phyloP scores from a whole-genome alignment of 2,888 invertebrate genomes.

The Thera obeliscata region DNA sequence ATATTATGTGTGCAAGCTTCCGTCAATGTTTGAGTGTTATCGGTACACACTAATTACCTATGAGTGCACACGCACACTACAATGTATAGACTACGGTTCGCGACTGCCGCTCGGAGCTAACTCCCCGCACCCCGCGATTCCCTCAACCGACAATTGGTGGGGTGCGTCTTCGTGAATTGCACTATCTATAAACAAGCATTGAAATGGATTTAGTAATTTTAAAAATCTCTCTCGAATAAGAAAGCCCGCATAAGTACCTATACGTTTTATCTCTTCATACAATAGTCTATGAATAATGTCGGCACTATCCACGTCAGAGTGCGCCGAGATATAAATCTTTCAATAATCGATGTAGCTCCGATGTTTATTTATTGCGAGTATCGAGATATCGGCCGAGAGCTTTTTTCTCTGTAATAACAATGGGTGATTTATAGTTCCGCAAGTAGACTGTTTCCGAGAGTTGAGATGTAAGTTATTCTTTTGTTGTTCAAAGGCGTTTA shows the following conservation, averaged over 20 bases:
- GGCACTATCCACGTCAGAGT: conserved; percentile 63
- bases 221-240: no score
- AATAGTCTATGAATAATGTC: conserved; percentile 71
- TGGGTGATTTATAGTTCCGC: conserved; percentile 71
- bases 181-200: no score
- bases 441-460: conserved; percentile 41
- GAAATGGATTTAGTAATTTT: no score
- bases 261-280: conserved; percentile 59
- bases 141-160: no score
- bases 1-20: no score
- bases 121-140: no score
- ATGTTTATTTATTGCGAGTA: conserved; percentile 78
- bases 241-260: conserved; percentile 41
- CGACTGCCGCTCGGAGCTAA: no score
- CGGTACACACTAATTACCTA: no score
- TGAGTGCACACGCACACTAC: no score
- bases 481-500: conserved; percentile 22
- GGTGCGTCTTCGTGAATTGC: no score
- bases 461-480: conserved; percentile 40
- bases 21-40: no score
- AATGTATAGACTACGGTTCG: no score
- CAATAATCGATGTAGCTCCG: conserved; percentile 74
- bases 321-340: conserved; percentile 77
- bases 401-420: conserved; percentile 72
- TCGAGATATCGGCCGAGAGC: conserved; percentile 60